Evolutionary conservation across 2,797 vertebrate species (phyloP).

Genomic region (Calcarius lapponicus): DNA sequence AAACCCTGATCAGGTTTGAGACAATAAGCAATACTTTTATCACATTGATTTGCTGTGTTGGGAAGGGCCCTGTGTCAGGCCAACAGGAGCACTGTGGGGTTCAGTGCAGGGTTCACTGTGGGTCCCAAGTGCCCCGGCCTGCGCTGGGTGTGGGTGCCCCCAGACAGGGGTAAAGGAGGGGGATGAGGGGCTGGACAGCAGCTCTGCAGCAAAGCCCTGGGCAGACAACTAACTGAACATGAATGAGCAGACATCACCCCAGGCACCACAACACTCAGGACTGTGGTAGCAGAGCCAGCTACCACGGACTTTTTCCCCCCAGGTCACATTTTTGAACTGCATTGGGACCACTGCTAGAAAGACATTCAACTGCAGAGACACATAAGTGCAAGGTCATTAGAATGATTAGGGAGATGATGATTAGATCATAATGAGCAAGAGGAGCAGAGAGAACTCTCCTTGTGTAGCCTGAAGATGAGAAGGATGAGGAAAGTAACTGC

Average conservation of each 20-base stretch:
- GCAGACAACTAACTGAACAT: background rate
- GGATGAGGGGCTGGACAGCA: background rate
- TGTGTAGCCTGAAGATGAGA: background rate
- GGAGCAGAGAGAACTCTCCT: background rate
- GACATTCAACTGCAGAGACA: background rate
- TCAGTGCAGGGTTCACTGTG: background rate
- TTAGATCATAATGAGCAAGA: background rate
- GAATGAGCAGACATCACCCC: background rate
- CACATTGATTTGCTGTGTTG: background rate
- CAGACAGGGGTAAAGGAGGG: background rate
- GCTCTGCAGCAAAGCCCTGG: background rate
- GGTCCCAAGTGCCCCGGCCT: background rate
- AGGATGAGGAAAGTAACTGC: background rate
- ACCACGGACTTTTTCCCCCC: background rate
- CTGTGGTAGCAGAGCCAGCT: background rate
- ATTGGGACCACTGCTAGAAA: background rate
- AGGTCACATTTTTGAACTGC: background rate
- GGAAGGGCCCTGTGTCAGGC: background rate
- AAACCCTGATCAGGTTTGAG: rapidly evolving
- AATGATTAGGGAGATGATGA: background rate
- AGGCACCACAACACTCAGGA: rapidly evolving
- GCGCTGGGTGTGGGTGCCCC: background rate
- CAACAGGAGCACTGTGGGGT: background rate
- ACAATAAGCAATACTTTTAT: background rate
- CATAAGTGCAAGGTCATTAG: background rate